These are phyloP conservation scores for Scaptodrosophila latifasciaeformis DNA, from an alignment of 2,888 invertebrate species.

Conservation along the genomic window DNA sequence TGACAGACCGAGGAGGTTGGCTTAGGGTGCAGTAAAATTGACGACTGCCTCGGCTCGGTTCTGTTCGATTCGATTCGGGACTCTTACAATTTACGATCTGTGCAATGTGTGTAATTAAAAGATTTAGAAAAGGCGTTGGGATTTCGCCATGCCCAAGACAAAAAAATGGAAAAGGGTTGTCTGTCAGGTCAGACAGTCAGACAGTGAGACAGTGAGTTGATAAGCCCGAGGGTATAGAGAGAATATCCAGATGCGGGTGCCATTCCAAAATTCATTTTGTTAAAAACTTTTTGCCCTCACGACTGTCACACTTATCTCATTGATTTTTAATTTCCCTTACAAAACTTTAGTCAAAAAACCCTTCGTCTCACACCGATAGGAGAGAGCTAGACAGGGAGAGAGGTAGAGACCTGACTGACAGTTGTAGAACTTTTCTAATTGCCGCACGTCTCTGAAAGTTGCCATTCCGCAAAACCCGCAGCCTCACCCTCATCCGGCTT, in stretches of 20 bases:
- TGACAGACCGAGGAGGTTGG: slow-evolving; percentile 9
- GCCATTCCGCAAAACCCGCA: no score
- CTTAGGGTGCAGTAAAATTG: no score
- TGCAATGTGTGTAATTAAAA: slow-evolving; percentile 49
- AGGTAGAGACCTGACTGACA: slow-evolving; percentile 35
- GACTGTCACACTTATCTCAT: slow-evolving; percentile 41
- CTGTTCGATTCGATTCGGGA: no score
- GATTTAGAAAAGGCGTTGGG: slow-evolving; percentile 53
- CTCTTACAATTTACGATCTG: slow-evolving; percentile 38
- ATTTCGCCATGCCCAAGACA: slow-evolving; percentile 46
- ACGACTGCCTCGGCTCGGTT: no score
- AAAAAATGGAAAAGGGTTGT: slow-evolving; percentile 26
- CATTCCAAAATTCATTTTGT: no score
- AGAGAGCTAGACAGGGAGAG: not conserved
- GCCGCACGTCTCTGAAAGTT: slow-evolving; percentile 41
- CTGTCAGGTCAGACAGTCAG: not conserved
- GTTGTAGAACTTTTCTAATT: slow-evolving; percentile 63
- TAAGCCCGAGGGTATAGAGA: no score
- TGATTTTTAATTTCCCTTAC: slow-evolving; percentile 53
- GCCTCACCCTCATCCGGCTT: no score
- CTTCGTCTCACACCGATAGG: slow-evolving; percentile 20
- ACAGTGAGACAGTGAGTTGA: no score
- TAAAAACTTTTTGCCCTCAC: slow-evolving; percentile 30
- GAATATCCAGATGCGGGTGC: no score
- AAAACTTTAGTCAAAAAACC: no score